Conservation (phyloP, 2,797 vertebrate species). For the Galaxias olidus region DNA sequence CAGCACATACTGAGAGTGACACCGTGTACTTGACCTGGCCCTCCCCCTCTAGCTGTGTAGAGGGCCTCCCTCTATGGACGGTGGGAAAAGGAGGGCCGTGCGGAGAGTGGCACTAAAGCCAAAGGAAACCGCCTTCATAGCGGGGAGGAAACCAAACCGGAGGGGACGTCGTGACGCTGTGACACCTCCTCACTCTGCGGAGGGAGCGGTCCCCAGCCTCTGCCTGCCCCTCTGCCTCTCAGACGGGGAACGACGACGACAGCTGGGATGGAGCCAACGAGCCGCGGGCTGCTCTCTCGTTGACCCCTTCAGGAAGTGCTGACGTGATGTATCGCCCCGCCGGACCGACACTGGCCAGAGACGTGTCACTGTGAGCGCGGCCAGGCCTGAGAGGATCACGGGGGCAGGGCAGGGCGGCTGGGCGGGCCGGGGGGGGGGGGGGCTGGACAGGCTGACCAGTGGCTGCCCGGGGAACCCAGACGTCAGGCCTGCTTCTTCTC, state of each 20-base stretch:
- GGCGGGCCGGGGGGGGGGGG: not conserved
- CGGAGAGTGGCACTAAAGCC: slow-evolving; percentile 14
- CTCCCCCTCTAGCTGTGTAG: slow-evolving; percentile 12
- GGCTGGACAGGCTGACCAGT: not conserved
- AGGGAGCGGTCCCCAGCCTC: slow-evolving; percentile 6
- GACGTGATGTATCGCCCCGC: slow-evolving; percentile 23
- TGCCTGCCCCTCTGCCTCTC: slow-evolving; percentile 10
- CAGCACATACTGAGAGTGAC: too few species aligned
- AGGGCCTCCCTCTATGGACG: slow-evolving; percentile 18
- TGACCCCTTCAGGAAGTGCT: slow-evolving; percentile 29
- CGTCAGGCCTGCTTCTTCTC: not conserved
- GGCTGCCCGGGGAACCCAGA: not conserved
- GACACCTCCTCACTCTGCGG: slow-evolving; percentile 17
- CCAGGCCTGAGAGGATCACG: slow-evolving; percentile 8
- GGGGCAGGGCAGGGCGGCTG: not conserved
- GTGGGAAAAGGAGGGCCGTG: slow-evolving; percentile 16
- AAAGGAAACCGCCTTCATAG: slow-evolving; percentile 9
- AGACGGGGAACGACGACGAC: slow-evolving; percentile 22
- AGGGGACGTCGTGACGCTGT: slow-evolving; percentile 12
- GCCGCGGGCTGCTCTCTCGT: slow-evolving; percentile 11
- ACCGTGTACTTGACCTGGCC: slow-evolving; percentile 16
- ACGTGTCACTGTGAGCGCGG: slow-evolving; percentile 6
- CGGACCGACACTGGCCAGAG: slow-evolving; percentile 31
- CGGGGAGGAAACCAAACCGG: slow-evolving; percentile 14
- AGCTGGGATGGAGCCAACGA: slow-evolving; percentile 24